These are phyloP conservation scores for Dioctria linearis DNA, from an alignment of 2,888 invertebrate species.

Conservation along the genomic window DNA sequence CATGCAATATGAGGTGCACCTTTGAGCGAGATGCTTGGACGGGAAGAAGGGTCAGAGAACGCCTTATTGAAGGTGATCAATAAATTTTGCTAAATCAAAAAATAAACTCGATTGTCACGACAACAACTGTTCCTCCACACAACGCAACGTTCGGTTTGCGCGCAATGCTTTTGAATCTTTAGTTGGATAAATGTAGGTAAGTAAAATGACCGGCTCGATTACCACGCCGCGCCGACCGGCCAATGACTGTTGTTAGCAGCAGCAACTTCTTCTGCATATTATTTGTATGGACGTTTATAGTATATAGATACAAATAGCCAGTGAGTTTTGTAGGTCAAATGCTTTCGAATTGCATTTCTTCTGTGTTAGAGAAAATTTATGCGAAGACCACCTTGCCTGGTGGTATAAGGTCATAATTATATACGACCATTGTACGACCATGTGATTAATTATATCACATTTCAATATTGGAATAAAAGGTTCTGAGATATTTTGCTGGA, in stretches of 20 bases:
- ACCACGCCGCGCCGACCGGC: too few species aligned
- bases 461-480: constrained; percentile 34
- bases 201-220: too few species aligned
- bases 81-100: constrained; percentile 55
- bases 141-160: too few species aligned
- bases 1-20: constrained; percentile 44
- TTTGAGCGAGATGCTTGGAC: background rate
- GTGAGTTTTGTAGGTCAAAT: constrained; percentile 26
- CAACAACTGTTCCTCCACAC: constrained; percentile 53
- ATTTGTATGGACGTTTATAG: too few species aligned
- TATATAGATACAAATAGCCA: too few species aligned
- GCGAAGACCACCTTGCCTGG: constrained; percentile 28
- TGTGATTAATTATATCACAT: constrained; percentile 32
- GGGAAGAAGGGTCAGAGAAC: background rate
- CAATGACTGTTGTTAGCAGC: too few species aligned
- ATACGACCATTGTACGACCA: background rate
- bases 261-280: too few species aligned
- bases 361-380: constrained; percentile 12
- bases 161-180: too few species aligned
- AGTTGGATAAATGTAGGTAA: too few species aligned
- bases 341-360: constrained; percentile 12
- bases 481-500: background rate
- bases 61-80: constrained; percentile 52
- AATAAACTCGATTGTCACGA: constrained; percentile 56
- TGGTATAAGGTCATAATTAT: constrained; percentile 31